Evolutionary conservation across 2,113 vertebrate genomes (phyloP).

Genomic region (Pachypanchax playfairii): DNA sequence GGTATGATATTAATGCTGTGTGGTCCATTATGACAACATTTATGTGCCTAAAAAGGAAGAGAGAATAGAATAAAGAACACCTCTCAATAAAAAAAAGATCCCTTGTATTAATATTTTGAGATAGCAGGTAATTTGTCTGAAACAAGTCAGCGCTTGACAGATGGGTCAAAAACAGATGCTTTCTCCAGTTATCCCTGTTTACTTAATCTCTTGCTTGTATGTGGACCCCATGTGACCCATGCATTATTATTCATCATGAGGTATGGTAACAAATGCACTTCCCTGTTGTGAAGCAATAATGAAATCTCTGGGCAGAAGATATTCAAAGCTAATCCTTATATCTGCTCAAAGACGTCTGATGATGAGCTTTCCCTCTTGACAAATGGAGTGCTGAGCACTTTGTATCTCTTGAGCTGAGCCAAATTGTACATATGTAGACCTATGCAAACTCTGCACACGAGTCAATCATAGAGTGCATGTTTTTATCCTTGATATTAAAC

Average conservation of each 20-base stretch:
- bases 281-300: conserved; percentile 49
- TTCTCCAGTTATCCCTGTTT: conserved; percentile 25
- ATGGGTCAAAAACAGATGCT: conserved; percentile 14
- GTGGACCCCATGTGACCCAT: conserved; percentile 29
- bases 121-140: neutral
- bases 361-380: conserved; percentile 57
- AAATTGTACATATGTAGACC: conserved; percentile 21
- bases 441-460: conserved; percentile 17
- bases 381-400: conserved; percentile 42
- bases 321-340: conserved; percentile 65
- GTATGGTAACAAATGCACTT: conserved; percentile 33
- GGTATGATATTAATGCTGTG: no score
- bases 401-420: conserved; percentile 41
- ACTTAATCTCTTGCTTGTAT: conserved; percentile 11
- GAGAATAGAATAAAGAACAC: no score
- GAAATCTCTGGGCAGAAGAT: conserved; percentile 56
- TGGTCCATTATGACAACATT: no score
- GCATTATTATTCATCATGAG: conserved; percentile 50
- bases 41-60: no score
- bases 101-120: neutral
- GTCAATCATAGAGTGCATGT: conserved; percentile 24
- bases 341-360: conserved; percentile 60
- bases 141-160: conserved; percentile 10
- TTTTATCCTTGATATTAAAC: conserved; percentile 2
- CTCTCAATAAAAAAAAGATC: no score